A percentile compares a stretch with the other conserved stretches of the same genome.
These are phyloP conservation scores for Ferdinandea cuprea DNA, from an alignment of 2,888 invertebrate genomes.

Conservation along the genomic window DNA sequence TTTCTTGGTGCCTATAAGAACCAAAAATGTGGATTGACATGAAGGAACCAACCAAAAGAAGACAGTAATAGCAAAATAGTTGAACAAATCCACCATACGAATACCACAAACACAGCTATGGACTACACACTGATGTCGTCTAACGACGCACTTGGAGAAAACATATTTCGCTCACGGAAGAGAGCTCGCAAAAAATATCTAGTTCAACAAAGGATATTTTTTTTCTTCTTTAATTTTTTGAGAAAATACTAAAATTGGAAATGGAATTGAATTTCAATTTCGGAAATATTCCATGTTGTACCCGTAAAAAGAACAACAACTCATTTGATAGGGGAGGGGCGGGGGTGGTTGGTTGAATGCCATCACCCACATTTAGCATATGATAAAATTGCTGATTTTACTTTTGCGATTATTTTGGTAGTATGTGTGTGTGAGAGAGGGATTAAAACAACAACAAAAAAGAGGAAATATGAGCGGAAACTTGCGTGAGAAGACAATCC, in stretches of 20 bases:
- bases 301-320: too few relatives aligned
- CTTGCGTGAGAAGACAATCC: constrained; percentile 49
- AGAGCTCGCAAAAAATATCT: constrained; percentile 6
- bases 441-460: too few relatives aligned
- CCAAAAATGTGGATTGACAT: constrained; percentile 59
- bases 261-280: too few relatives aligned
- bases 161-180: constrained; percentile 25
- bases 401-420: neutral
- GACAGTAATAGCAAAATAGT: constrained; percentile 41
- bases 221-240: neutral
- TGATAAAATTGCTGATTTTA: constrained; percentile 19
- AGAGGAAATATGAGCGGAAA: constrained; percentile 50
- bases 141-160: constrained; percentile 63
- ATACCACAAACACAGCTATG: constrained; percentile 49
- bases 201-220: neutral
- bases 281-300: too few relatives aligned
- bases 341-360: constrained; percentile 2
- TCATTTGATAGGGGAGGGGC: too few relatives aligned
- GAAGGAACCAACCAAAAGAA: too few relatives aligned
- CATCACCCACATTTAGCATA: neutral
- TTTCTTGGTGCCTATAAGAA: constrained; percentile 52
- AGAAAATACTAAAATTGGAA: too few relatives aligned
- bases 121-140: constrained; percentile 51
- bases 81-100: constrained; percentile 13
- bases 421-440: constrained; percentile 25